Evolutionary conservation across 2,888 invertebrate species (phyloP), one percentile per base, ranked within the genome.

Genomic region (Conchocele bisecta): DNA sequence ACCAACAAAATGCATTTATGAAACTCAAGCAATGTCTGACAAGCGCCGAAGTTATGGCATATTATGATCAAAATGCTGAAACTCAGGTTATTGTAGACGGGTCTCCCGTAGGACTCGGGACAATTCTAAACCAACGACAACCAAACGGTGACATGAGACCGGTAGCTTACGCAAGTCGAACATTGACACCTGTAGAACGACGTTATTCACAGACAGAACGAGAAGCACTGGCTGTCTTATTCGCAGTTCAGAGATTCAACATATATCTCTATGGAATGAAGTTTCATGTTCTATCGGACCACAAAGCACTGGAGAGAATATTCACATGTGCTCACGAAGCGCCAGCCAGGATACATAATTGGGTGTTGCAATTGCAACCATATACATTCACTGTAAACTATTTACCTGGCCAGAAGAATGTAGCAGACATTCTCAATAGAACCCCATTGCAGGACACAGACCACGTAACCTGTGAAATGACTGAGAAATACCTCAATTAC

Each of bases 401-500:
- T 33, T 39, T 17, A 33, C 20, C 24, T 29, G 51, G 51, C 22
- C 20, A n/a, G 13, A 28, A 37, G 6, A 61, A 61, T 26, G 33
- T 41, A 11, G 51, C 61, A 7, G 61, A 61, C 37, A 33, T 44
- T 37, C 50, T 61, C 2, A 28, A 9, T 17, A 35, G 51, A n/a
- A 11, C 42, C 15, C 35, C 37, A 33, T 24, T 31, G 17, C 22
- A 4, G 9, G 35, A 59, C 29, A 20, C 35, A 24, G 37, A 56
- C 15, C 22, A 31, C 41, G 56, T 39, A 13, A 56, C 31, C 3
- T 51, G 29, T 15, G 24, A 22, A 24, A 22, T 48, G 15, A 48
- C 59, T 15, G 59, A 59, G 26, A 24, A 46, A 13, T 60, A 50
- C 39, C 35, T 60, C 26, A 35, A 60, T 41, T 60, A 50, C 39